These are phyloP conservation scores for Girardia tigrina DNA, from an alignment of 2,888 invertebrate species.

Conservation along the genomic window DNA sequence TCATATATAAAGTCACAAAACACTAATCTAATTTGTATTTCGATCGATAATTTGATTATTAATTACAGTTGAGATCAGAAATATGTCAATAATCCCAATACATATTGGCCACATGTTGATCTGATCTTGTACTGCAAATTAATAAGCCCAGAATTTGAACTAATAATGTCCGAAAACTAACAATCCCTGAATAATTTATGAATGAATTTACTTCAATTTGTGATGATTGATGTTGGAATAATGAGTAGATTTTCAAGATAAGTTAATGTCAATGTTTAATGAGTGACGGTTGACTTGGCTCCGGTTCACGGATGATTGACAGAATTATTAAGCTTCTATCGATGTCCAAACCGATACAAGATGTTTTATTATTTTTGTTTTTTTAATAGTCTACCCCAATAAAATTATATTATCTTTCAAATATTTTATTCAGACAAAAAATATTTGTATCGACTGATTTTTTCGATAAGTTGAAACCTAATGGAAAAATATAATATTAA, in stretches of 20 bases:
- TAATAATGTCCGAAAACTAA: not conserved
- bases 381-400: too few species aligned
- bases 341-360: not conserved
- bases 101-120: not conserved
- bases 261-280: slow-evolving; percentile 6
- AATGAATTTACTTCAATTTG: not conserved
- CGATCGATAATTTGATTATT: not conserved
- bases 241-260: slow-evolving; percentile 1
- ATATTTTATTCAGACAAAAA: too few species aligned
- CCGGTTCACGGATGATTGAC: not conserved
- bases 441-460: too few species aligned
- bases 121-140: not conserved
- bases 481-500: too few species aligned
- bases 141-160: not conserved
- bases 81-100: not conserved
- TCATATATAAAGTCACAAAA: too few species aligned
- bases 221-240: not conserved
- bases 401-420: too few species aligned
- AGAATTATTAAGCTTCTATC: not conserved
- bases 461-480: too few species aligned
- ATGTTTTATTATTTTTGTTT: too few species aligned
- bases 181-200: not conserved
- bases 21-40: too few species aligned
- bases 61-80: not conserved
- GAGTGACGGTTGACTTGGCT: not conserved